Percentiles rank a stretch among this genome's conserved stretches.
These are phyloP conservation scores for Crioceris asparagi DNA, from an alignment of 2,888 invertebrate genomes.

Conservation along the genomic window DNA sequence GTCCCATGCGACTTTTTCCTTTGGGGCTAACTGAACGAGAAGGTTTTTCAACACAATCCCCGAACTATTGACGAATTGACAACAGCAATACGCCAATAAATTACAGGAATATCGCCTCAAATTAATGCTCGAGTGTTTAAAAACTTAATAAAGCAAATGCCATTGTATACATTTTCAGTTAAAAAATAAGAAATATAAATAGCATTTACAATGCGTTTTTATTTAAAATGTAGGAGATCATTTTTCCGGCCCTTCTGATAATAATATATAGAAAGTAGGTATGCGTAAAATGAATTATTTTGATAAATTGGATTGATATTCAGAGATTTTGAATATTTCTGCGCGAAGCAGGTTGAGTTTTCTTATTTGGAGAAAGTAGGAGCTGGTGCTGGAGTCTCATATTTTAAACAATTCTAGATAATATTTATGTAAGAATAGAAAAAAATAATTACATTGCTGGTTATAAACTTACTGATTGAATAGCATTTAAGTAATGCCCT, in stretches of 20 bases:
- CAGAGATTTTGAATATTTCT: too few species aligned
- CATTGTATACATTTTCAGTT: background rate
- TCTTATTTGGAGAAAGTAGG: too few species aligned
- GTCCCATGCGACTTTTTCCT: constrained; percentile 13
- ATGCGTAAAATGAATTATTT: too few species aligned
- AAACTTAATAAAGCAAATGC: constrained; percentile 2
- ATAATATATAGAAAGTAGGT: too few species aligned
- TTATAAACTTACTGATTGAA: too few species aligned
- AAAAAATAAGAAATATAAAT: constrained; percentile 1
- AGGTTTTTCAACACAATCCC: constrained; percentile 13
- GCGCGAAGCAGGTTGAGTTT: too few species aligned
- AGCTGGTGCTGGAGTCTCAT: too few species aligned
- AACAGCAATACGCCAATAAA: constrained; percentile 15
- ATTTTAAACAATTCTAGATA: too few species aligned
- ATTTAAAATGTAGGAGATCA: background rate
- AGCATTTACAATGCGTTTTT: background rate
- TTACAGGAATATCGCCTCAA: constrained; percentile 11
- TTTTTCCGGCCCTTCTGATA: constrained; percentile 3
- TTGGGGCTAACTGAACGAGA: constrained; percentile 12
- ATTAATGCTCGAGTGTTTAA: constrained; percentile 9
- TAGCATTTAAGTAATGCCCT: too few species aligned
- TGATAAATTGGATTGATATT: too few species aligned
- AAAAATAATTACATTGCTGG: too few species aligned
- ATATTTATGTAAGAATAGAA: too few species aligned
- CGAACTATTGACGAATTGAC: constrained; percentile 13